Percentiles rank a stretch among this genome's conserved stretches.
Conservation (phyloP, 2,113 vertebrate genomes). For the Campylomormyrus numenius region DNA sequence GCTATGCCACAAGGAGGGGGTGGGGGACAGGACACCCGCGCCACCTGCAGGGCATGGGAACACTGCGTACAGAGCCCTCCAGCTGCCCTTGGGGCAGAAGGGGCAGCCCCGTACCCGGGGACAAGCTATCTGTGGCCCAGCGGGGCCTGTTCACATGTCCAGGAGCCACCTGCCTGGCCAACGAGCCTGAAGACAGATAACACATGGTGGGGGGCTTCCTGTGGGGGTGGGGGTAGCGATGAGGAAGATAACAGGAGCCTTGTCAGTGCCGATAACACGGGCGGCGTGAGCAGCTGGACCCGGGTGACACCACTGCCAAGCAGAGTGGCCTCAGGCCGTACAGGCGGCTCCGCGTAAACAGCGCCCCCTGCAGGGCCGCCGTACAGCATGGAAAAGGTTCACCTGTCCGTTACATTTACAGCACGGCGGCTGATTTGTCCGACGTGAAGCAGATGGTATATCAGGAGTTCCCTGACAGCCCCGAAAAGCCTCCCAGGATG, state of each 20-base stretch:
- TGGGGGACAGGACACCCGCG: not conserved
- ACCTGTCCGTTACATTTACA: not conserved
- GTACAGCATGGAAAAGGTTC: not conserved
- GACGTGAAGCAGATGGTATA: not conserved
- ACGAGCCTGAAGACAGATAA: not conserved
- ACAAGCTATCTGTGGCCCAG: not conserved
- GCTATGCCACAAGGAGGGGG: not conserved
- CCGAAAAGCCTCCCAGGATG: not conserved
- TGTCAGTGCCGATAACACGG: not conserved
- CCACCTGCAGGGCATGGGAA: not conserved
- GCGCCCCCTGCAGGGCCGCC: not conserved
- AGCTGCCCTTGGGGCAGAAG: not conserved
- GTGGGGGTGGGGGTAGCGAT: not conserved
- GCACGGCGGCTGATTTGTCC: not conserved
- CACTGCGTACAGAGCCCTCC: not conserved
- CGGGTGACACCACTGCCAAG: not conserved
- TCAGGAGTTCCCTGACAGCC: not conserved
- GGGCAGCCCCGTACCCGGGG: not conserved
- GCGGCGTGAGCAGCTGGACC: not conserved
- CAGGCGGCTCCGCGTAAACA: not conserved
- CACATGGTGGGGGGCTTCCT: not conserved
- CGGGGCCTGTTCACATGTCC: not conserved
- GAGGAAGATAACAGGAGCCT: not conserved
- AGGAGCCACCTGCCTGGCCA: not conserved
- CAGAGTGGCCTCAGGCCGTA: not conserved